Evolutionary conservation across 2,888 invertebrate species (phyloP), one percentile per base, ranked within the genome.

Genomic region (Saturnia japonica): DNA sequence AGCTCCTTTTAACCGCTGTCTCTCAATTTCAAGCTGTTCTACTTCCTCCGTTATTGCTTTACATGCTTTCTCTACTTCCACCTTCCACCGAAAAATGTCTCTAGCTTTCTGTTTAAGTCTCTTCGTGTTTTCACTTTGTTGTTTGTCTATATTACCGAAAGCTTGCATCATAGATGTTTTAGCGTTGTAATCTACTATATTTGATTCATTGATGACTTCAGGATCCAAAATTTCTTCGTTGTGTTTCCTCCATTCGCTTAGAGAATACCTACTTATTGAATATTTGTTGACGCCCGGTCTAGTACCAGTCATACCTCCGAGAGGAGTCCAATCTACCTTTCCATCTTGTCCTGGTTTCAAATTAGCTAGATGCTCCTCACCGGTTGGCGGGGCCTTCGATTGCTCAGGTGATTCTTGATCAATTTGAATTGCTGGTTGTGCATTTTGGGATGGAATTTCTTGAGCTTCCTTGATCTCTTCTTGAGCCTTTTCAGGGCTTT

Each of bases 231-330:
- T 85, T 47, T 94, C 88, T 16, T 94, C 89, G 77, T 96, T 96
- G 73, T 95, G 94, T 57, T 93, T 86, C 43, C 96, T 93, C 97
- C 97, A 97, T 88, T 97, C 97, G 12, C 94, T 95, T 0, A 96
- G 94, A 70, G 96, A 97, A 82, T 95, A 96, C 78, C 96, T 93
- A 16, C 97, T 96, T 67, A 97, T 92, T 0, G 97, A 96, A 82
- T 97, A 97, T 79, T 96, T 96, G 88, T 96, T 96, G 14, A 96
- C 97, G 0, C 95, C 94, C 0, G 97, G 97, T 74, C 97, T 93
- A 0, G 97, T 96, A 4, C 97, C 97, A 0, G 97, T 97, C 80
- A 97, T 91, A 0, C 94, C 95, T 0, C 94, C 95, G 71, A 96
- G 89, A 0, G 97, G 96, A 51, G 96, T 96, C 96, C 96, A 97